Evolutionary conservation across 2,797 vertebrate species (phyloP).

Genomic region (Sitta carolinensis): DNA sequence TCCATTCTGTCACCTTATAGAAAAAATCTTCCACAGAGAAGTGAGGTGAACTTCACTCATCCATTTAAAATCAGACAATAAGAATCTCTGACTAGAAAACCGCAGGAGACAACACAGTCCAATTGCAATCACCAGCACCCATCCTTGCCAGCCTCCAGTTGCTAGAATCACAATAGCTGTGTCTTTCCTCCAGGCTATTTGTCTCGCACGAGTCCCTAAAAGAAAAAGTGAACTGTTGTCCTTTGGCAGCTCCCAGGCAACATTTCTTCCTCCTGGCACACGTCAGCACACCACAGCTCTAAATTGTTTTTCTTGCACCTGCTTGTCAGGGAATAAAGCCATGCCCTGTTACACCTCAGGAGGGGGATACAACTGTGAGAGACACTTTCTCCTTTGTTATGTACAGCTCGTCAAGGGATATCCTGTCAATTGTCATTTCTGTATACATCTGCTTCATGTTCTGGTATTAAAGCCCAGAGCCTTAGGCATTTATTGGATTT

Average conservation of each 20-base stretch:
- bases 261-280: not conserved
- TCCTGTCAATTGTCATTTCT: conserved; percentile 4
- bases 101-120: not conserved
- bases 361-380: not conserved
- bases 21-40: not conserved
- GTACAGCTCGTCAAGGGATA: not conserved
- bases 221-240: not conserved
- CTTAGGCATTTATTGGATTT: conserved; percentile 42
- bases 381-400: not conserved
- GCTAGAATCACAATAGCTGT: not conserved
- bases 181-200: not conserved
- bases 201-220: not conserved
- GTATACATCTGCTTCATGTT: not conserved
- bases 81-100: not conserved
- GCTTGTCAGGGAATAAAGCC: not conserved
- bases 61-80: not conserved
- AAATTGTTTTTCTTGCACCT: not conserved
- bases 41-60: not conserved
- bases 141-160: not conserved
- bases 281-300: not conserved
- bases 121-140: not conserved
- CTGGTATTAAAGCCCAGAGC: conserved; percentile 34
- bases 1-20: not conserved
- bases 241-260: not conserved
- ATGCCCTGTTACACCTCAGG: not conserved